phyloP scores from a whole-genome alignment of 1,140 invertebrate species.

The Goniozus legneri region DNA sequence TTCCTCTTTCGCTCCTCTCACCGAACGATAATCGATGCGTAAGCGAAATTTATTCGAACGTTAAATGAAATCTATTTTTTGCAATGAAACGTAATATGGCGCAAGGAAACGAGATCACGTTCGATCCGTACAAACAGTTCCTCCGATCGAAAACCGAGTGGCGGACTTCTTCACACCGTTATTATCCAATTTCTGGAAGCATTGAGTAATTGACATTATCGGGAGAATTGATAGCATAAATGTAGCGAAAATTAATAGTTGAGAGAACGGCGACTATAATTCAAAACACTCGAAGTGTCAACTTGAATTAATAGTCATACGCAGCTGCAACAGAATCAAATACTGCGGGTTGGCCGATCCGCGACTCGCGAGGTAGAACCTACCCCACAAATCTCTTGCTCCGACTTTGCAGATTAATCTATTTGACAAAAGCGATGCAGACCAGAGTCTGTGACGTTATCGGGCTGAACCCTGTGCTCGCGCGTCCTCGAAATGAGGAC shows the following conservation, averaged over 20 bases:
- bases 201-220: conserved; percentile 16
- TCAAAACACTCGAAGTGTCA: conserved; percentile 29
- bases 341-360: not conserved
- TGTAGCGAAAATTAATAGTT: conserved; percentile 24
- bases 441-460: no score
- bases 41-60: no score
- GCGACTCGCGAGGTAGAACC: conserved; percentile 6
- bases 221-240: not conserved
- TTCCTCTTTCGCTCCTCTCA: no score
- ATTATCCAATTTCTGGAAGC: no score
- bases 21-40: no score
- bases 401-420: conserved; percentile 15
- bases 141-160: no score
- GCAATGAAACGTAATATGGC: no score
- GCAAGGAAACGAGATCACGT: no score
- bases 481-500: conserved; percentile 13
- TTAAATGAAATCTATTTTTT: no score
- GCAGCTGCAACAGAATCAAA: conserved; percentile 15
- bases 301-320: conserved; percentile 25
- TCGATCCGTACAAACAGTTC: no score
- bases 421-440: conserved; percentile 18
- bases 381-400: conserved; percentile 11
- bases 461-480: not conserved
- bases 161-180: no score
- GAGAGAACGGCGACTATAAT: conserved; percentile 21